Conservation (phyloP, 1,140 invertebrate genomes). For the Medauroidea extradentata region DNA sequence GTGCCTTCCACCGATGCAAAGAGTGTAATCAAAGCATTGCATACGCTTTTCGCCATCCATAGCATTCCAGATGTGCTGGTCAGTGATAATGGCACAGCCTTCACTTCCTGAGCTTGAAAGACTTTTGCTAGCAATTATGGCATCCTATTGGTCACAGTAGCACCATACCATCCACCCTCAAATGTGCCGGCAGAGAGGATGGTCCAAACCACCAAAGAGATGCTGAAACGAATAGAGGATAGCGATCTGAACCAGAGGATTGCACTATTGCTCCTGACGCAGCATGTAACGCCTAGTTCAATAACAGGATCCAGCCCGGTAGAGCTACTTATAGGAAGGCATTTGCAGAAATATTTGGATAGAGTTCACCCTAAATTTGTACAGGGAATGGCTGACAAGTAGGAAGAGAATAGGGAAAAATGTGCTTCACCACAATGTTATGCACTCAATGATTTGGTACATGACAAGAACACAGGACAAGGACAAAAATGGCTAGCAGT, state of each 20-base stretch:
- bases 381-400: not conserved
- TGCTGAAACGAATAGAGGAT: not conserved
- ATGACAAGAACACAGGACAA: not conserved
- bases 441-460: not conserved
- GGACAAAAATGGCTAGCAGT: not conserved
- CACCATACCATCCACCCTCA: slow-evolving; percentile 31
- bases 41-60: slow-evolving; percentile 17
- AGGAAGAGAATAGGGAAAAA: not conserved
- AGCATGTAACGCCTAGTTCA: slow-evolving; percentile 4
- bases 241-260: not conserved
- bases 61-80: slow-evolving; percentile 24
- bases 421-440: not conserved
- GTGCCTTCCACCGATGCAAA: not conserved
- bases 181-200: slow-evolving; percentile 34
- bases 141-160: slow-evolving; percentile 27
- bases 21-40: slow-evolving; percentile 7
- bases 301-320: slow-evolving; percentile 5
- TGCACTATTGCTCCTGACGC: not conserved
- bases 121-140: slow-evolving; percentile 26
- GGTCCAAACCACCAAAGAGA: slow-evolving; percentile 27
- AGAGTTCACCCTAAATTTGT: not conserved
- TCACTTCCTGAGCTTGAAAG: slow-evolving; percentile 24
- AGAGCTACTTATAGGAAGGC: slow-evolving; percentile 10
- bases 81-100: slow-evolving; percentile 28
- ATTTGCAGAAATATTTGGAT: slow-evolving; percentile 5